These are phyloP conservation scores for Triplophysa dalaica DNA, from an alignment of 2,113 vertebrate genomes.

Conservation along the genomic window DNA sequence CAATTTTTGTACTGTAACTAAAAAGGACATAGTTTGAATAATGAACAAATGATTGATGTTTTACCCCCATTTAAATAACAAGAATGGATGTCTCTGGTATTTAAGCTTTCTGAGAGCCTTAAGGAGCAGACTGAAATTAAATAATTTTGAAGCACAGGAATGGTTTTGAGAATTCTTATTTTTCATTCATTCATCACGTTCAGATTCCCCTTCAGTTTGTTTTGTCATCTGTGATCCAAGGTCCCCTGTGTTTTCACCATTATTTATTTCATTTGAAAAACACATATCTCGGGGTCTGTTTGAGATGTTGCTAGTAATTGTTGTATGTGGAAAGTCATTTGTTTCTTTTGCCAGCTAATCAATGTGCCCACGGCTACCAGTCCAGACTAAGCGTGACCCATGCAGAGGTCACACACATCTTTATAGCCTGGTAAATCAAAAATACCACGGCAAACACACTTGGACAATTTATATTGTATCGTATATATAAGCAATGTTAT, in stretches of 20 bases:
- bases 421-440: constrained; percentile 55
- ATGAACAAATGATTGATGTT: no score
- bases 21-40: no score
- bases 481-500: background rate
- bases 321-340: constrained; percentile 65
- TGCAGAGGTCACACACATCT: constrained; percentile 60
- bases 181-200: constrained; percentile 15
- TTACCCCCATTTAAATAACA: no score
- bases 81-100: no score
- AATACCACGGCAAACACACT: constrained; percentile 47
- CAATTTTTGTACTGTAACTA: no score
- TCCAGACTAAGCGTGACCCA: constrained; percentile 56
- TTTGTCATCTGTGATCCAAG: constrained; percentile 52
- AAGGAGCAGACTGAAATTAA: no score
- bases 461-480: no score
- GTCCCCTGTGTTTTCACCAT: constrained; percentile 29
- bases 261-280: constrained; percentile 24
- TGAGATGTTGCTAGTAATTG: constrained; percentile 58
- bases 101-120: no score
- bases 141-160: no score
- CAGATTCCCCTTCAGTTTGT: constrained; percentile 52
- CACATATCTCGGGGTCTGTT: constrained; percentile 8
- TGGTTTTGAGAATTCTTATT: background rate
- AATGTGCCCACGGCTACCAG: constrained; percentile 64
- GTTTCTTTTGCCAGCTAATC: constrained; percentile 70